phyloP scores from a whole-genome alignment of 2,797 vertebrate genomes.

The Carcharodon carcharias region DNA sequence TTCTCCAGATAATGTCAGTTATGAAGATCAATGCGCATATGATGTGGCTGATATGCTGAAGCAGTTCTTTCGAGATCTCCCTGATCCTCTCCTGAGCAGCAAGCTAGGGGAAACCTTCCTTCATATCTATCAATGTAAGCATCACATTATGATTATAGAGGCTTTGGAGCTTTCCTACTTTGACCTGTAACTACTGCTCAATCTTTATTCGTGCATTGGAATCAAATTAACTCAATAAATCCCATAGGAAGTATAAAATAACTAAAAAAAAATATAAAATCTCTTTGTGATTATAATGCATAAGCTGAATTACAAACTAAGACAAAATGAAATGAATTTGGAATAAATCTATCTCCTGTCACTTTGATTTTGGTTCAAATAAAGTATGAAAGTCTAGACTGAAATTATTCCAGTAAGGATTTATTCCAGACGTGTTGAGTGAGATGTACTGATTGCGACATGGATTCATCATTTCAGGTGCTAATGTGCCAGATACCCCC shows the following conservation, averaged over 20 bases:
- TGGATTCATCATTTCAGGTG: neutral
- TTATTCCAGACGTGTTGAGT: neutral
- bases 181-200: neutral
- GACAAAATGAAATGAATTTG: neutral
- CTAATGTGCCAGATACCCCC: neutral
- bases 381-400: neutral
- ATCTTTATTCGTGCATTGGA: neutral
- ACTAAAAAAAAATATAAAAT: neutral
- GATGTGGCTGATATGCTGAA: conserved; percentile 98
- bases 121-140: conserved; percentile 96
- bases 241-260: neutral
- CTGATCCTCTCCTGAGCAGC: conserved; percentile 89
- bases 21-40: conserved; percentile 90
- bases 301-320: neutral
- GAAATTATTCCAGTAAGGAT: neutral
- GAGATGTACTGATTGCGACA: neutral
- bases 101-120: conserved; percentile 96
- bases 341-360: neutral
- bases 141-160: neutral
- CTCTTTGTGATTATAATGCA: neutral
- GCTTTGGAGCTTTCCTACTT: neutral
- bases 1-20: conserved; percentile 81
- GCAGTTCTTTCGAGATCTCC: conserved; percentile 94
- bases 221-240: neutral
- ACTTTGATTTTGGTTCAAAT: neutral